A percentile compares a stretch with the other conserved stretches of the same genome.
phyloP scores from a whole-genome alignment of 2,888 invertebrate genomes.

The Neelides folsomi region DNA sequence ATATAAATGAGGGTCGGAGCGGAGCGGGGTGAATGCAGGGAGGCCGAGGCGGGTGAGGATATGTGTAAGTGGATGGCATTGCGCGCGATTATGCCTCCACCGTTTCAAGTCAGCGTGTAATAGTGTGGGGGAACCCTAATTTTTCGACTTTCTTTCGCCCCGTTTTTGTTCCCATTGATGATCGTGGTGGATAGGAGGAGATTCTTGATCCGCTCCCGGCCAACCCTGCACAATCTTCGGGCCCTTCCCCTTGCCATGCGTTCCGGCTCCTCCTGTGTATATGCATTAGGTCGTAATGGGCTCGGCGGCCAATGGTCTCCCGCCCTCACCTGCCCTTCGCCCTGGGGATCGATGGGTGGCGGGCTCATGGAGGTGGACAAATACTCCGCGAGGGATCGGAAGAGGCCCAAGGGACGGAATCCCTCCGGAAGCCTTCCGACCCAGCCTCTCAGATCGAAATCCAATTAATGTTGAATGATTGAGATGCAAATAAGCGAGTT shows the following conservation, averaged over 20 bases:
- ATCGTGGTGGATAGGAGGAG: slow-evolving; percentile 34
- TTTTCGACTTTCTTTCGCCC: slow-evolving; percentile 28
- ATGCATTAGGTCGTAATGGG: background rate
- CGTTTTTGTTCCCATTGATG: slow-evolving; percentile 34
- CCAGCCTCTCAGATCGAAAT: slow-evolving; percentile 26
- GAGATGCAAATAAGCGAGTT: slow-evolving; percentile 34
- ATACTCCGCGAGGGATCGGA: slow-evolving; percentile 1
- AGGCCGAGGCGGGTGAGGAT: slow-evolving; percentile 2
- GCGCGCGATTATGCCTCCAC: slow-evolving; percentile 20
- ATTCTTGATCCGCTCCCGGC: slow-evolving; percentile 32
- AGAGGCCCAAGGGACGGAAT: background rate
- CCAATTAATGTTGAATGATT: slow-evolving; percentile 34
- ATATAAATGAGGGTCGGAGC: slow-evolving; percentile 14
- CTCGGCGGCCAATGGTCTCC: slow-evolving; percentile 5
- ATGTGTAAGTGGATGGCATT: slow-evolving; percentile 18
- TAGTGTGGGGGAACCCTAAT: slow-evolving; percentile 27
- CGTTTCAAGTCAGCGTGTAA: slow-evolving; percentile 26
- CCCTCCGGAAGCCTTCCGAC: background rate
- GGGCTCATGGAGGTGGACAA: background rate
- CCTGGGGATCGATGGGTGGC: background rate
- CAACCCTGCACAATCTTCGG: slow-evolving; percentile 32
- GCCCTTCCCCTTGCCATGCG: slow-evolving; percentile 31
- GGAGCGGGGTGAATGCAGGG: background rate
- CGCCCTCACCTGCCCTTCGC: background rate
- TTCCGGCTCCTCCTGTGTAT: slow-evolving; percentile 16